Percentiles rank a stretch among this genome's conserved stretches.
Evolutionary conservation across 2,888 invertebrate species (phyloP).

Genomic region (Parnassius mnemosyne): DNA sequence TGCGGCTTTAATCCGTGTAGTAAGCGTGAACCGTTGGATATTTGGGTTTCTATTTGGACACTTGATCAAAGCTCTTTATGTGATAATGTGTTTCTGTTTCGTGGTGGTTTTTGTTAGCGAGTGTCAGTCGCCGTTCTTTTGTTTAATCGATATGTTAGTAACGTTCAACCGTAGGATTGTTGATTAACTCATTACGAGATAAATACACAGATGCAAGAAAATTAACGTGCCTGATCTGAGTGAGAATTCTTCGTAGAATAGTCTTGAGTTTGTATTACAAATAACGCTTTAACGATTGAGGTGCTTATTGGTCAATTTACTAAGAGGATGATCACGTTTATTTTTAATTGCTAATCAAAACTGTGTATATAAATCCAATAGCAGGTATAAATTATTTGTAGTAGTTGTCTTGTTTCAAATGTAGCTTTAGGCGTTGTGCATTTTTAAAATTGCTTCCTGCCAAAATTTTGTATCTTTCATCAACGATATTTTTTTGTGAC

Average conservation of each 20-base stretch:
- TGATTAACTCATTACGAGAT: slow-evolving; percentile 15
- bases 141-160: slow-evolving; percentile 19
- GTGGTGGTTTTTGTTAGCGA: slow-evolving; percentile 12
- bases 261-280: slow-evolving; percentile 6
- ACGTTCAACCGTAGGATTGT: neutral
- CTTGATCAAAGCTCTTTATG: slow-evolving; percentile 21
- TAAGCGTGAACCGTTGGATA: slow-evolving; percentile 24
- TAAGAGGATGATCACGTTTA: too few species aligned
- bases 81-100: slow-evolving; percentile 25
- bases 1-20: slow-evolving; percentile 18
- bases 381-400: too few species aligned
- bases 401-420: too few species aligned
- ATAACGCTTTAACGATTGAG: neutral
- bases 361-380: too few species aligned
- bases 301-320: too few species aligned
- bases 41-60: slow-evolving; percentile 27
- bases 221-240: neutral
- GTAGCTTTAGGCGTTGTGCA: too few species aligned
- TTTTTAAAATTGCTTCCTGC: too few species aligned
- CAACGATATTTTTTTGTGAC: too few species aligned
- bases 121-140: slow-evolving; percentile 18
- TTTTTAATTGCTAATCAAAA: too few species aligned
- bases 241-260: neutral
- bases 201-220: slow-evolving; percentile 4
- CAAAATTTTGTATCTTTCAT: too few species aligned